Percentiles rank a stretch among this genome's conserved stretches.
These are phyloP conservation scores for Toxotes lorentzi DNA, from an alignment of 2,797 vertebrate species.

Conservation along the genomic window DNA sequence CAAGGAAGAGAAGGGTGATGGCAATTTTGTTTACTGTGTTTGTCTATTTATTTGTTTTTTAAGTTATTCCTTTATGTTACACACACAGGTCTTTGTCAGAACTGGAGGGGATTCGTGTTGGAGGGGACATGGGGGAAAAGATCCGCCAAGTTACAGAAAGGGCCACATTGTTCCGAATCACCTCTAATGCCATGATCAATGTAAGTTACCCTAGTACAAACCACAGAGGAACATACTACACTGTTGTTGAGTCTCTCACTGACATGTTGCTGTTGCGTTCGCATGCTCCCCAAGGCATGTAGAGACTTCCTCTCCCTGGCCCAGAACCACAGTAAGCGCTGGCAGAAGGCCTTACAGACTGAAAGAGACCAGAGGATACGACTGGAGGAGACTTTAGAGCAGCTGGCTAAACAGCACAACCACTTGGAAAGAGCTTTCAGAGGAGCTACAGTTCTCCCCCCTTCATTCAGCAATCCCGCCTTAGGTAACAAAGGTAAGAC, in stretches of 20 bases:
- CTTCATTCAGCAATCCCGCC: conserved; percentile 80
- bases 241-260: not conserved
- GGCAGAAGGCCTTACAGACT: conserved; percentile 95
- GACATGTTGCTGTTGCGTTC: conserved; percentile 22
- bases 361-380: conserved; percentile 95
- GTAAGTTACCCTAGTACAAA: conserved; percentile 79
- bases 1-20: not conserved
- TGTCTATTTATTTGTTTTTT: not conserved
- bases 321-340: conserved; percentile 94
- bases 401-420: conserved; percentile 97
- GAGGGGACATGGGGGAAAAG: conserved; percentile 91
- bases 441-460: conserved; percentile 91
- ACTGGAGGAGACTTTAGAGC: conserved; percentile 95
- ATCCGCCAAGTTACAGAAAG: conserved; percentile 96
- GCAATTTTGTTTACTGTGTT: not conserved
- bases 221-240: not conserved
- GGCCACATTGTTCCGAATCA: conserved; percentile 96
- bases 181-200: conserved; percentile 98
- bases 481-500: conserved; percentile 87
- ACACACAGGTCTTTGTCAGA: conserved; percentile 94
- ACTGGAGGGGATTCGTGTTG: conserved; percentile 90
- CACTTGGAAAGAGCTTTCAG: conserved; percentile 96
- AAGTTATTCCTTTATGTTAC: conserved; percentile 30
- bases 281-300: conserved; percentile 86
- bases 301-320: conserved; percentile 93